Conservation (phyloP, 2,888 invertebrate species). For the Tryphoninae sp. region DNA sequence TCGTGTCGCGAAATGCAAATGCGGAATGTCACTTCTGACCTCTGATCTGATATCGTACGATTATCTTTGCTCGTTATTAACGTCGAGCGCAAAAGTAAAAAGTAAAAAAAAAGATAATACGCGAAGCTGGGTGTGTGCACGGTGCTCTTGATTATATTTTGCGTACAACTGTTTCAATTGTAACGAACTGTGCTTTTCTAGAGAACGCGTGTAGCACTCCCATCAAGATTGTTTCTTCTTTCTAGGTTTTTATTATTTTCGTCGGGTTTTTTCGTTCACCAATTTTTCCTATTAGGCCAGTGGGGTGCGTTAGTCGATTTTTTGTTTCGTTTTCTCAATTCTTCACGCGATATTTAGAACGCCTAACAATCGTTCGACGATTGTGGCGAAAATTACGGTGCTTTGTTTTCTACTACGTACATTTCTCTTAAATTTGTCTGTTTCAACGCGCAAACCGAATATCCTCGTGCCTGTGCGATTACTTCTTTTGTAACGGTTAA, state of each 20-base stretch:
- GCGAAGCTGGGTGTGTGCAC: conserved; percentile 52
- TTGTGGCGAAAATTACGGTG: conserved; percentile 37
- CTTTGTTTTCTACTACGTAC: conserved; percentile 32
- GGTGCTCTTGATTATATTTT: conserved; percentile 46
- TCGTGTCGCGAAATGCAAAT: conserved; percentile 51
- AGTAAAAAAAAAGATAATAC: conserved; percentile 11
- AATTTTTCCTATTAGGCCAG: conserved; percentile 50
- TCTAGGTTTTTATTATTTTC: conserved; percentile 1
- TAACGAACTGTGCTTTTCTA: conserved; percentile 38
- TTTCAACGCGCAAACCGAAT: conserved; percentile 23
- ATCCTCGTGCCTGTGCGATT: conserved; percentile 57
- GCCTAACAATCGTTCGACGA: conserved; percentile 29
- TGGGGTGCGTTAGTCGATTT: conserved; percentile 49
- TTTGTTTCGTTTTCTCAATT: conserved; percentile 16
- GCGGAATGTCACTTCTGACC: conserved; percentile 58
- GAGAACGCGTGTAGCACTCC: conserved; percentile 22
- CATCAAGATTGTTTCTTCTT: conserved; percentile 28
- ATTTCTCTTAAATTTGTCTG: conserved; percentile 15
- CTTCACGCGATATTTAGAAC: neutral
- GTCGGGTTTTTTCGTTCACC: neutral
- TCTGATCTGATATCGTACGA: conserved; percentile 27
- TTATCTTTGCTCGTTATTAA: conserved; percentile 18
- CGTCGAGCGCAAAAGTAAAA: conserved; percentile 22
- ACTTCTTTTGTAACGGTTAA: conserved; percentile 55
- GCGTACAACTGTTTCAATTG: conserved; percentile 22